Conservation (phyloP, 2,888 invertebrate genomes). For the Dryobotodes eremita region DNA sequence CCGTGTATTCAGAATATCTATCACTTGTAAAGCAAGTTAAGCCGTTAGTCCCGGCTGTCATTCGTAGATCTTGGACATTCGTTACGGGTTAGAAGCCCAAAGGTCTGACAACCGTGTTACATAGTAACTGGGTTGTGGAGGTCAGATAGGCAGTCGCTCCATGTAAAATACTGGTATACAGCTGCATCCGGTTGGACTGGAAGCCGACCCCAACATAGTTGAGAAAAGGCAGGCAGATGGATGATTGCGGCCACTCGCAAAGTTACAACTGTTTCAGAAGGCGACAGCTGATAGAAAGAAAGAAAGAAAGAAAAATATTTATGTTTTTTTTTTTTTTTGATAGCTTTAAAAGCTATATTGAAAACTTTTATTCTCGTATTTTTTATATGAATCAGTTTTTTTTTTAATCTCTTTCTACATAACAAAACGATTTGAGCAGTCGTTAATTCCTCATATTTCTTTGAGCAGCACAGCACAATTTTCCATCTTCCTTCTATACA, state of each 20-base stretch:
- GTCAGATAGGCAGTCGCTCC: not conserved
- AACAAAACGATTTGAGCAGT: too few relatives aligned
- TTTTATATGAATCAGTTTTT: not conserved
- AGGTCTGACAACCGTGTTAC: not conserved
- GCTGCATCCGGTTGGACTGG: not conserved
- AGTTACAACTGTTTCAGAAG: too few relatives aligned
- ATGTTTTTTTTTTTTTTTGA: too few relatives aligned
- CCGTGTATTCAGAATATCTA: too few relatives aligned
- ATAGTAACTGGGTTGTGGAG: not conserved
- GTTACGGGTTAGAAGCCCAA: not conserved
- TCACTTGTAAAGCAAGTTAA: not conserved
- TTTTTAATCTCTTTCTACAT: not conserved
- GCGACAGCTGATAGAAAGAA: too few relatives aligned
- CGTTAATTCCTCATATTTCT: not conserved
- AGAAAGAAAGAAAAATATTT: too few relatives aligned
- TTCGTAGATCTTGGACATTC: not conserved
- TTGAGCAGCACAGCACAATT: not conserved
- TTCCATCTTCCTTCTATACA: constrained; percentile 9
- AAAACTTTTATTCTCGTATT: too few relatives aligned
- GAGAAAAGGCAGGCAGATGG: not conserved
- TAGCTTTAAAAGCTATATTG: too few relatives aligned
- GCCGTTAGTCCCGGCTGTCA: not conserved
- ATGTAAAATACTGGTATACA: not conserved
- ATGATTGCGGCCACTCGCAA: not conserved
- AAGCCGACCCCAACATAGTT: not conserved